Evolutionary conservation across 1,140 invertebrate genomes (phyloP).

Genomic region (Panagrolaimus sp.): DNA sequence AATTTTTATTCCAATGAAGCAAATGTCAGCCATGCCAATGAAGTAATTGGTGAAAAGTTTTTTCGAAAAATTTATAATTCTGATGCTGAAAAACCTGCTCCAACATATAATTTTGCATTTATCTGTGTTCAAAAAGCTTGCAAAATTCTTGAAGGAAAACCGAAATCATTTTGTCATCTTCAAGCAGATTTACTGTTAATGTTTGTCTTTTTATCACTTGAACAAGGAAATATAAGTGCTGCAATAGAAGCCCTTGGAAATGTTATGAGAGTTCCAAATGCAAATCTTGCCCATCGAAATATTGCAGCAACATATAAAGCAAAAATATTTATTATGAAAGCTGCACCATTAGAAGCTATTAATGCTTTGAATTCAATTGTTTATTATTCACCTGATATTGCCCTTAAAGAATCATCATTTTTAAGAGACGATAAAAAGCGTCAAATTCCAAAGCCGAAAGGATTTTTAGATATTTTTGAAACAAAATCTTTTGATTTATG

Average conservation of each 20-base stretch:
- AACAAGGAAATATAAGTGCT: not conserved
- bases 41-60: not conserved
- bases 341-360: not conserved
- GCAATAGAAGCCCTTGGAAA: too few species aligned
- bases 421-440: not conserved
- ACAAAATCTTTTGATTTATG: not conserved
- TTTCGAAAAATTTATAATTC: not conserved
- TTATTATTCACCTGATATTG: not conserved
- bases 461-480: not conserved
- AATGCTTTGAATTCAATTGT: not conserved
- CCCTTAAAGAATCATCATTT: not conserved
- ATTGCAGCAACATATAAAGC: not conserved
- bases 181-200: not conserved
- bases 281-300: not conserved
- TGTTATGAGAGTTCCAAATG: not conserved
- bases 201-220: not conserved
- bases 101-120: not conserved
- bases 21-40: not conserved
- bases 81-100: not conserved
- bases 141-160: not conserved
- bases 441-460: not conserved
- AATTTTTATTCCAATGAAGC: not conserved
- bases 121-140: not conserved
- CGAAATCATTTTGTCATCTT: not conserved
- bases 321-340: not conserved